Base-by-base conservation (phyloP, 2,113 vertebrate species). In the Rattus rattus region DNA sequence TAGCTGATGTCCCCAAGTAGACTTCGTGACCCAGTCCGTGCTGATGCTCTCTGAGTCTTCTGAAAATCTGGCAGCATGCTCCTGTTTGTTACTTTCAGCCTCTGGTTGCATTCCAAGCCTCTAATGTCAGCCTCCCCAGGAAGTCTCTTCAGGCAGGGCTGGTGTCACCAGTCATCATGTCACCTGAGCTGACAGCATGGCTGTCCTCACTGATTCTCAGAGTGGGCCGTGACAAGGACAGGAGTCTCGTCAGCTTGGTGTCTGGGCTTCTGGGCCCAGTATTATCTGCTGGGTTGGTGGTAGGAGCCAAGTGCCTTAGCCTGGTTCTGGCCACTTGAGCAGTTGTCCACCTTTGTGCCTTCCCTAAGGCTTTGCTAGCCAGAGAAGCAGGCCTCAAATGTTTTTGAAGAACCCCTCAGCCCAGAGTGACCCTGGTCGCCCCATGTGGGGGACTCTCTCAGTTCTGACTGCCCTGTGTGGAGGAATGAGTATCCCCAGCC, bases 161-260 rank as follows among this genome's bases (percentile, higher is more conserved):
- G 75, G 16, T 39, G 80, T 22, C 69, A n/a, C 10, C n/a, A 1
- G 33, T 65, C n/a, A 43, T 85, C 81, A 30, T 43, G 81, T 43
- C 39, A 14, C 69, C 87, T 56, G 54, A 72, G 52, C 47, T 39
- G 56, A 43, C n/a, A 52, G 70, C 56, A 80, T 7, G 49, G 49
- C 33, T 28, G 5, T 88, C 43, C 19, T 81, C 0, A 7, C 65
- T 43, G 9, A 5, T 36, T n/a, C 20, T 20, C 1, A 14, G 59
- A 36, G 4, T 28, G 9, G 70, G 54, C 77, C 10, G 3, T 36
- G 30, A 2, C 0, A 43, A 47, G 14, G 65, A 56, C 20, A 11
- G 14, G 26, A 0, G 3, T 49, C 47, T 61, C 20, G 0, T 59
- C 1, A 2, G 24, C 65, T 54, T 12, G 26, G 47, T 20, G 7